Evolutionary conservation across 2,113 vertebrate genomes (phyloP).

Genomic region (Pteropus alecto): DNA sequence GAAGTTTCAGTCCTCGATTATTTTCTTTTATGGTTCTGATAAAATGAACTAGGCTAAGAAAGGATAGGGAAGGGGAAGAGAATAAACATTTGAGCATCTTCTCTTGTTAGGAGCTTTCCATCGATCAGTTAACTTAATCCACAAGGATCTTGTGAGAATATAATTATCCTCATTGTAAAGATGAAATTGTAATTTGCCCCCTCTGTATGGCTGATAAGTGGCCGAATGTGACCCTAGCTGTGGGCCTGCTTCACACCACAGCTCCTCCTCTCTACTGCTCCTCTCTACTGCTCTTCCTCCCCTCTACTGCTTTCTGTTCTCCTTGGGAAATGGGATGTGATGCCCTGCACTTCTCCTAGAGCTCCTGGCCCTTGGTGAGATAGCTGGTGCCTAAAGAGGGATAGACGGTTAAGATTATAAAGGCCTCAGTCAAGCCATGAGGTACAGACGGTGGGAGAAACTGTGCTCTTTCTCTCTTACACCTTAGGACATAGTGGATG

Average conservation of each 20-base stretch:
- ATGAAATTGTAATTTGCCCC: not conserved
- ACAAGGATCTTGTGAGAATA: not conserved
- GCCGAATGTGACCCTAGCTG: not conserved
- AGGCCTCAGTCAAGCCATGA: not conserved
- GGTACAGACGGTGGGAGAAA: not conserved
- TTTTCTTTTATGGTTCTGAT: not conserved
- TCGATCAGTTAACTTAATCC: not conserved
- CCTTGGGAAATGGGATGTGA: not conserved
- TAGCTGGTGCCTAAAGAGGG: not conserved
- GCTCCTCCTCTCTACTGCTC: not conserved
- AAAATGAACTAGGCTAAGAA: not conserved
- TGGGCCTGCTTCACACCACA: not conserved
- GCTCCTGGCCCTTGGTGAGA: not conserved
- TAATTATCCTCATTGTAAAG: not conserved
- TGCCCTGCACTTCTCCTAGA: rapidly evolving
- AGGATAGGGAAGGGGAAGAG: not conserved
- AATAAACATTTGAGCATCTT: not conserved
- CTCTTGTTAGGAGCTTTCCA: not conserved
- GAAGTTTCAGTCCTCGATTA: not conserved
- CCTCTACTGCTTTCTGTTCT: not conserved
- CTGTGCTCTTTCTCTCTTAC: not conserved
- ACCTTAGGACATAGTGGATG: not conserved
- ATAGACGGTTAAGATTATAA: not conserved
- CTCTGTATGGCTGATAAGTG: not conserved
- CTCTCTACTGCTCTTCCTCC: not conserved